Evolutionary conservation across 92 coral and sea anemone species (phyloP), one percentile per base, ranked within the genome.

Genomic region (Hydrozoanthus gracilis): DNA sequence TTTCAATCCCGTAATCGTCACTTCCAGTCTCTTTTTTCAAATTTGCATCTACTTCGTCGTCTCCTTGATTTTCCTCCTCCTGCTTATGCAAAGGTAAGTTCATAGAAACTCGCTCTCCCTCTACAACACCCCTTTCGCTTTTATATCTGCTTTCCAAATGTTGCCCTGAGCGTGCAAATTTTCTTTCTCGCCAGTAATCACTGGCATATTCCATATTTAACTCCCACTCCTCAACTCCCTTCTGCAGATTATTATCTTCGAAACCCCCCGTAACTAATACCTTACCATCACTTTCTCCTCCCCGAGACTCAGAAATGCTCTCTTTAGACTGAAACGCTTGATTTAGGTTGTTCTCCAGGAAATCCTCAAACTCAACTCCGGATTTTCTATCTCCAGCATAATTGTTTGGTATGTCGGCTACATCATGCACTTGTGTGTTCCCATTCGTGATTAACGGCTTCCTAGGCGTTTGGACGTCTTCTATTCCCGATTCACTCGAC

Each of bases 211-310:
- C 61, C 4, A 64, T 58, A 80, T 52, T 62, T 27, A 66, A 49
- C 12, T 80, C 85, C 74, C 75, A 80, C 62, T 80, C 74, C 85
- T 80, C 85, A 8, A 62, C 46, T 80, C 58, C 85, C 73, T 49
- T 62, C 74, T 80, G 15, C 60, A 16, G 72, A 64, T 64, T 20
- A 64, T 35, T 80, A 15, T 80, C 85, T 67, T 12, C 61, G 68
- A 79, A 47, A 79, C 74, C 69, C 74, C 61, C 85, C 46, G 74
- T 8, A 64, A 48, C 18, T 65, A 80, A 80, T 45, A 80, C 56
- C 85, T 80, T 80, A 80, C 85, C 85, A 17, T 20, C 85, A 64
- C 13, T 65, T 60, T 80, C 74, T 52, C 49, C 74, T 14, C 64
- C 85, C 47, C 1, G 4, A 2, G 83, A 61, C 46, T 80, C 74